phyloP scores from a whole-genome alignment of 2,797 vertebrate genomes.

The Pangasius macronema region DNA sequence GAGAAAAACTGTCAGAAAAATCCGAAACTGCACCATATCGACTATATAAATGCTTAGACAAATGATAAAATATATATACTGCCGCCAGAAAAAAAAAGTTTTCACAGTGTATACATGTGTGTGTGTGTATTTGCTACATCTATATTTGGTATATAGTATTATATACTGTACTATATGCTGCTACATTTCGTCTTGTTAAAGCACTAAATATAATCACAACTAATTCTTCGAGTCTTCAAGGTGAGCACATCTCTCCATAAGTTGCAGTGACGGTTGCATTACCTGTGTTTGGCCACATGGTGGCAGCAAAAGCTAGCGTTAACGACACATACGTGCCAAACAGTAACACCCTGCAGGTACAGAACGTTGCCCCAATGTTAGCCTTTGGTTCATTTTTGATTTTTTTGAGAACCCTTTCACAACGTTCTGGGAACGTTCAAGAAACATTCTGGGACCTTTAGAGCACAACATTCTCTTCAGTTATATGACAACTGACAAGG shows the following conservation, averaged over 20 bases:
- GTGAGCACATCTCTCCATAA: not conserved
- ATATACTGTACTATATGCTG: not conserved
- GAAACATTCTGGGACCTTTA: not conserved
- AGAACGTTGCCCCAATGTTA: not conserved
- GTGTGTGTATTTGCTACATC: not conserved
- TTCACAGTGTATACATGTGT: not conserved
- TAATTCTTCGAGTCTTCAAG: not conserved
- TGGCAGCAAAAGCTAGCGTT: conserved; percentile 35
- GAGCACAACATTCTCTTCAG: not conserved
- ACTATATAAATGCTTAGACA: not conserved
- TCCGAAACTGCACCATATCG: not conserved
- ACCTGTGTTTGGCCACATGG: not conserved
- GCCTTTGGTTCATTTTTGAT: not conserved
- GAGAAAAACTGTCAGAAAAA: not conserved
- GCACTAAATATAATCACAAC: not conserved
- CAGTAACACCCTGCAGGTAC: not conserved
- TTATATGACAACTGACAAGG: not conserved
- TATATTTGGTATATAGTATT: not conserved
- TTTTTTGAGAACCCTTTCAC: not conserved
- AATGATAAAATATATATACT: not conserved
- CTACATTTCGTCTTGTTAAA: not conserved
- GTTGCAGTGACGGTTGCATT: not conserved
- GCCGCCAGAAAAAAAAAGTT: not conserved
- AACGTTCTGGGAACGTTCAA: not conserved
- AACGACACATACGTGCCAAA: not conserved